Percentiles rank a stretch among this genome's conserved stretches.
Evolutionary conservation across 2,113 vertebrate genomes (phyloP).

Genomic region (Tetrao urogallus): DNA sequence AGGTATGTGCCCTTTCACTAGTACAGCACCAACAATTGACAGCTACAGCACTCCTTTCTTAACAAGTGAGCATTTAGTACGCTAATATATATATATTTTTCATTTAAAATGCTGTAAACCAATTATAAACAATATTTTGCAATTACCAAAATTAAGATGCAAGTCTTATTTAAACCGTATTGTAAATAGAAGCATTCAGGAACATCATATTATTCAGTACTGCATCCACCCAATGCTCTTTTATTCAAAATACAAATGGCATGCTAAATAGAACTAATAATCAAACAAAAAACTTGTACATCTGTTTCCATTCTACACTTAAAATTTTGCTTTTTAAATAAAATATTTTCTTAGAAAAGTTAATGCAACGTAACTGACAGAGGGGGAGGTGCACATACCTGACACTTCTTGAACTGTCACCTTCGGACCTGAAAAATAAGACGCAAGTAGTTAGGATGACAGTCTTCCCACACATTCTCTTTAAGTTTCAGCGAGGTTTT

Average conservation of each 20-base stretch:
- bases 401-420: constrained; percentile 78
- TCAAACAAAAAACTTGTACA: neutral
- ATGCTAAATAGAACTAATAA: neutral
- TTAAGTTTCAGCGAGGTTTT: neutral
- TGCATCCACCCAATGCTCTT: neutral
- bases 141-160: neutral
- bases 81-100: neutral
- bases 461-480: neutral
- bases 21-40: neutral
- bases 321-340: neutral
- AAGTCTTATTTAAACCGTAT: neutral
- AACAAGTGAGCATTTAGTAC: rapidly evolving
- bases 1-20: neutral
- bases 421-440: constrained; percentile 81
- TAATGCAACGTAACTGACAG: neutral
- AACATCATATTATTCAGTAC: neutral
- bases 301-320: neutral
- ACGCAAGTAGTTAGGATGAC: neutral
- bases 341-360: neutral
- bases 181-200: rapidly evolving
- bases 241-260: neutral
- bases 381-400: constrained; percentile 72
- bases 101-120: neutral
- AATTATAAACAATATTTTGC: neutral
- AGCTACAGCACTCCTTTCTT: neutral